These are phyloP conservation scores for Hepsetus odoe DNA, from an alignment of 2,113 vertebrate genomes.

Conservation along the genomic window DNA sequence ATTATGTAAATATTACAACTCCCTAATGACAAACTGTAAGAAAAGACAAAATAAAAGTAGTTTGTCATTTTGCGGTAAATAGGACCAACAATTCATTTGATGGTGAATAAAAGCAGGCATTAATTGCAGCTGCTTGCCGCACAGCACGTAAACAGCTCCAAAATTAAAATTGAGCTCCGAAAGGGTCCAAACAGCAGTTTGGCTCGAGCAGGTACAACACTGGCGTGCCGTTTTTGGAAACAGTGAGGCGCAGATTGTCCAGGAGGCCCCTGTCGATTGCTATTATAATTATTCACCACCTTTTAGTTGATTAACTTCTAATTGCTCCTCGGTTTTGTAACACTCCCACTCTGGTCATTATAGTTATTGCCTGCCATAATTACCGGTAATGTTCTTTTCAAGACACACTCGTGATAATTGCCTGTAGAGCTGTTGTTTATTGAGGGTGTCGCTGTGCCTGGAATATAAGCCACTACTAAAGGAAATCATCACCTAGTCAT, in stretches of 20 bases:
- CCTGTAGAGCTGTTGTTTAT: slow-evolving; percentile 77
- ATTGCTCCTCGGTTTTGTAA: slow-evolving; percentile 95
- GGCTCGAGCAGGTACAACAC: slow-evolving; percentile 36
- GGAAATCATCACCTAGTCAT: not conserved
- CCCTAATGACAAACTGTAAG: not conserved
- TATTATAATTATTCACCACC: slow-evolving; percentile 97
- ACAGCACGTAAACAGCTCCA: slow-evolving; percentile 47
- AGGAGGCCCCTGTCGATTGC: slow-evolving; percentile 80
- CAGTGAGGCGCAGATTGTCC: slow-evolving; percentile 46
- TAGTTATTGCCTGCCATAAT: slow-evolving; percentile 99
- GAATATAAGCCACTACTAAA: not conserved
- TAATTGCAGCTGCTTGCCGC: slow-evolving; percentile 40
- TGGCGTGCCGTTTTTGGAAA: slow-evolving; percentile 39
- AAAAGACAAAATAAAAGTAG: slow-evolving; percentile 21
- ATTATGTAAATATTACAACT: slow-evolving; percentile 8
- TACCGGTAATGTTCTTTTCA: slow-evolving; percentile 99
- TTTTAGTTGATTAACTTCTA: slow-evolving; percentile 99
- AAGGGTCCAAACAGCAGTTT: slow-evolving; percentile 33
- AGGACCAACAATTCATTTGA: slow-evolving; percentile 43
- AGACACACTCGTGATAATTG: slow-evolving; percentile 83
- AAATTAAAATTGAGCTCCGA: slow-evolving; percentile 54
- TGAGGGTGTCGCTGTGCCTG: slow-evolving; percentile 78
- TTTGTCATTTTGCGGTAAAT: slow-evolving; percentile 21
- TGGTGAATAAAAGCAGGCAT: slow-evolving; percentile 30
- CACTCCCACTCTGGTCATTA: slow-evolving; percentile 97